Evolutionary conservation across 2,797 vertebrate species (phyloP).

Genomic region (Pteronotus mesoamericanus): DNA sequence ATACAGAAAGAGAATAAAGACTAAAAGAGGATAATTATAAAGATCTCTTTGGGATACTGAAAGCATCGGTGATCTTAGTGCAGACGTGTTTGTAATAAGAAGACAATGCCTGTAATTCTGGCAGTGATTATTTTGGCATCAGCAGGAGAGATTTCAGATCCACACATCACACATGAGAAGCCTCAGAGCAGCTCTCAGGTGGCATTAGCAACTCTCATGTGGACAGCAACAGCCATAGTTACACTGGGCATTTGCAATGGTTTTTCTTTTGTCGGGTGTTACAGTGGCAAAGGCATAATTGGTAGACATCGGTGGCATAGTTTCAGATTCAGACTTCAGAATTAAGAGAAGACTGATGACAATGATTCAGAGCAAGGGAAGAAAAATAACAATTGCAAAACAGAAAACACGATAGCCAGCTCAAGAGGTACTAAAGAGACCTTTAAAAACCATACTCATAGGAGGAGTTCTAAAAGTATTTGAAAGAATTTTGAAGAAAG

Average conservation of each 20-base stretch:
- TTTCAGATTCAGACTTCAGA: not conserved
- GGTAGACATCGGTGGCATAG: not conserved
- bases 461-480: not conserved
- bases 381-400: not conserved
- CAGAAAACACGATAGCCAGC: not conserved
- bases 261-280: fast-evolving
- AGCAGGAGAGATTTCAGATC: not conserved
- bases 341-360: not conserved
- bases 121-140: not conserved
- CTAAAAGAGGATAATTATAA: not conserved
- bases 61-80: fast-evolving
- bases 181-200: not conserved
- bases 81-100: not conserved
- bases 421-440: not conserved
- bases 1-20: not conserved
- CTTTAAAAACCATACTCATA: not conserved
- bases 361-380: not conserved
- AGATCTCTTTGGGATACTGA: not conserved
- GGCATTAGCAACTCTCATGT: not conserved
- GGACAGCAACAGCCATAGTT: not conserved
- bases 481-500: not conserved
- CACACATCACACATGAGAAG: not conserved
- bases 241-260: not conserved
- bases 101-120: not conserved
- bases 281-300: not conserved